Percentiles rank a stretch among this genome's conserved stretches.
Evolutionary conservation across 2,888 invertebrate genomes (phyloP).

Genomic region (Drosophila borborema): DNA sequence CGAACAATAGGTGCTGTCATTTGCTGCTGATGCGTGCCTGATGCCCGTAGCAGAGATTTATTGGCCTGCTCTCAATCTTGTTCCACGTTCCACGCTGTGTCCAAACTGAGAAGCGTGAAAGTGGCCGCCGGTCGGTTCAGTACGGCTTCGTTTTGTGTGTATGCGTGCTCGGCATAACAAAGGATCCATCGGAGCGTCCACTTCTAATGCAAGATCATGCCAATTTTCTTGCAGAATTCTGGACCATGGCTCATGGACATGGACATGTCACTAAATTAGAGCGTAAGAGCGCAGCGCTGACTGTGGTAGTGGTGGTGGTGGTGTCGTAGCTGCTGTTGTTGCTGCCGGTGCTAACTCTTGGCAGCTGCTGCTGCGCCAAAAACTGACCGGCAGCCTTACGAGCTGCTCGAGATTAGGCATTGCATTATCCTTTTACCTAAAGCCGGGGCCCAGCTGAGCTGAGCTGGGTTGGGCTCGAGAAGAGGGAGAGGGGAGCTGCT

Average conservation of each 20-base stretch:
- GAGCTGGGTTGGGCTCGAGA: not conserved
- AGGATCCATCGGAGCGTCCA: conserved; percentile 51
- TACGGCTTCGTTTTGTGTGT: not conserved
- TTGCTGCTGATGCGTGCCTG: conserved; percentile 69
- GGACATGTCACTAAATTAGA: conserved; percentile 71
- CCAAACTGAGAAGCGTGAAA: conserved; percentile 70
- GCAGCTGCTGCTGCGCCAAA: conserved; percentile 67
- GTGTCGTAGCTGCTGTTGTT: conserved; percentile 15
- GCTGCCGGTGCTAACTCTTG: conserved; percentile 11
- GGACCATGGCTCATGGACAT: conserved; percentile 25
- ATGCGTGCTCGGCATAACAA: conserved; percentile 58
- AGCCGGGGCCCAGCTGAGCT: not conserved
- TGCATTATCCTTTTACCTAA: conserved; percentile 71
- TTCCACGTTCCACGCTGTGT: conserved; percentile 63
- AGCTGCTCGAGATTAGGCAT: conserved; percentile 44
- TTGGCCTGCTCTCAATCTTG: conserved; percentile 70
- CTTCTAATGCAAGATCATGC: conserved; percentile 62
- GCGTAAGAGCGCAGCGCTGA: conserved; percentile 41
- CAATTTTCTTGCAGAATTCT: conserved; percentile 65
- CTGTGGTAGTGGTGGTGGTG: conserved; percentile 36
- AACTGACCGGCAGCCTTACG: conserved; percentile 40
- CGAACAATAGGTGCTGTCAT: conserved; percentile 63
- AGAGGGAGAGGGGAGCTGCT: conserved; percentile 4
- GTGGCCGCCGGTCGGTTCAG: conserved; percentile 41
- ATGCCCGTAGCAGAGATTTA: conserved; percentile 71